Evolutionary conservation across 2,797 vertebrate species (phyloP), one percentile per base, ranked within the genome.

Genomic region (Chloroceryle amazona): DNA sequence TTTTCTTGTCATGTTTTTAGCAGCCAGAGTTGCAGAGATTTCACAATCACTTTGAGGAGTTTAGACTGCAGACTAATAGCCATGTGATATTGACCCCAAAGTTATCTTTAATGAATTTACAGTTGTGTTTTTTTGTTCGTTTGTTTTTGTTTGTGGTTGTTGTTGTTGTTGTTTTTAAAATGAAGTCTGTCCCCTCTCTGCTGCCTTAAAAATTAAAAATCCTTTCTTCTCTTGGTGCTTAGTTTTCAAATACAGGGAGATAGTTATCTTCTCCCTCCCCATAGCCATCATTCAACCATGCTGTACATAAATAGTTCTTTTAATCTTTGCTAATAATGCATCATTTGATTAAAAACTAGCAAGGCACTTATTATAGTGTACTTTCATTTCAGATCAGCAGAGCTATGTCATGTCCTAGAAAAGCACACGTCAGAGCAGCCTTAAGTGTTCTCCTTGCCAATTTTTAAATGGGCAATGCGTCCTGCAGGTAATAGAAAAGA

Each of bases 321-420:
- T 95, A 90, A 89, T 95, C 80, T 95, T 90, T 93, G 55, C 62
- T 94, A 95, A 88, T 94, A 95, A 89, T 17, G 21, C 80, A 81
- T 87, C 26, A 58, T 89, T 89, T 94, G 72, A 95, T 83, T 95
- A 90, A 93, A 94, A 95, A 29, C 55, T 89, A 75, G 22, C 22
- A 90, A 79, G 51, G 17, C 76, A 76, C 44, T 68, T 89, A 79
- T 72, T 71, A 86, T 26, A 49, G 37, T 46, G 8, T 23, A 46
- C 31, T 81, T 91, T 75, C 51, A 72, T 79, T 95, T 81, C 39
- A 71, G 81, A 52, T 81, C 37, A 88, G 46, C 35, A 88, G 63
- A 89, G 17, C 31, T 75, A 49, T 86, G 51, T 39, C 41, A 57
- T 33, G 49, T 78, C 61, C 68, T 89, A 41, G 68, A 81, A 93